Percentiles rank a stretch among this genome's conserved stretches.
Conservation (phyloP, 2,797 vertebrate species). For the Phrynocephalus vlangalii region DNA sequence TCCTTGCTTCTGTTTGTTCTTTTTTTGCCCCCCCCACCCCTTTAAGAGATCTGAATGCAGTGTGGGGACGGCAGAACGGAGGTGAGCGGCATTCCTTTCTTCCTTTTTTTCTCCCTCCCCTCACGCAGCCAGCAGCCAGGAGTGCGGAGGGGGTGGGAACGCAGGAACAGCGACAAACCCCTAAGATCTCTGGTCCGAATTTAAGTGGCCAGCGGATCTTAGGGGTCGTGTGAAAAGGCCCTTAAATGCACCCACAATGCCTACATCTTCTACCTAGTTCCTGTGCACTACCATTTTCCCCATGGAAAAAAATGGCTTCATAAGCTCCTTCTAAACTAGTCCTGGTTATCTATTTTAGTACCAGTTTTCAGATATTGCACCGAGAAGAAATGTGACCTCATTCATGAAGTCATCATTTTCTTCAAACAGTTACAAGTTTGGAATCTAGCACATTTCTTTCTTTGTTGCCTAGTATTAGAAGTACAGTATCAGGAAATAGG, state of each 20-base stretch:
- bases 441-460: neutral
- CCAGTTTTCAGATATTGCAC: neutral
- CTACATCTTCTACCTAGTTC: neutral
- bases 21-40: no score
- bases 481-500: neutral
- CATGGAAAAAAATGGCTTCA: neutral
- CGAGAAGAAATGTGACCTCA: neutral
- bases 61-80: no score
- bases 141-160: no score
- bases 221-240: no score
- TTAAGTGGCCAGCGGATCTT: no score
- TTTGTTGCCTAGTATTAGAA: neutral
- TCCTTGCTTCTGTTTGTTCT: no score
- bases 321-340: neutral
- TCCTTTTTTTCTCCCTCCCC: no score
- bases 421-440: neutral
- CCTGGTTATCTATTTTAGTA: neutral
- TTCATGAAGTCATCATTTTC: neutral
- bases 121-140: no score
- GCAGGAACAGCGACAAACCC: no score
- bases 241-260: neutral
- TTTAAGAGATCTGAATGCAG: no score
- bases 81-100: no score
- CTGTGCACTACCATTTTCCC: neutral
- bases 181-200: no score